Evolutionary conservation across 1,140 invertebrate genomes (phyloP), one percentile per base, ranked within the genome.

Genomic region (Dendroctonus ponderosae): DNA sequence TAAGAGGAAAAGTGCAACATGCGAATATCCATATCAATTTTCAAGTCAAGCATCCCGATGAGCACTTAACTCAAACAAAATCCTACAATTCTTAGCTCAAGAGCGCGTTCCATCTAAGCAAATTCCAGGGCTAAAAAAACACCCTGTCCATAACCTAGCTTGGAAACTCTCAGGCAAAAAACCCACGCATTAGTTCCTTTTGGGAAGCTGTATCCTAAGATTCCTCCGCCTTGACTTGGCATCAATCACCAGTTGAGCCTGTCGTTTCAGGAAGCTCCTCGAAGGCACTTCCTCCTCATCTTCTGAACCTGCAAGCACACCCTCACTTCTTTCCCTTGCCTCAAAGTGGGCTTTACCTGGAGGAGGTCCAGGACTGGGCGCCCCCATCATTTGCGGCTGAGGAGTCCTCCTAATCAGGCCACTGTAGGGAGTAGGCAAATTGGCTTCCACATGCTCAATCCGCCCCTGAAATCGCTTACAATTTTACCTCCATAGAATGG

Each of bases 261-360:
- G 91, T 66, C 89, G 81, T 79, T 93, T 94, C 42, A 94, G 78
- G 72, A 85, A 86, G 60, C 83, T 87, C 70, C 91, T 82, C 0
- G 91, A 89, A 0, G 91, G 89, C 49, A 93, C 87, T 76, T 94
- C 92, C 63, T 91, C 91, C 73, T 92, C 91, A 67, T 93, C 91
- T 58, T 91, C 89, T 0, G 88, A 87, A 12, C 80, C 84, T 80
- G 80, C 64, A 72, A 53, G 5, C 37, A 53, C 50, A 51, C 1
- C 5, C 7, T 58, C 14, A 14, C 9, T 46, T 12, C 44, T 46
- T 46, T 12, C 44, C 3, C 9, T 46, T 46, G 9, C 3, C 44
- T 12, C 44, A 46, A 62, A 40, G 51, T 50, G 38, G 26, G 15
- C 49, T 53, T 46, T 67, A 71, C 73, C 65, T 69, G 71, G 62